A percentile compares a stretch with the other conserved stretches of the same genome.
These are phyloP conservation scores for Cydia splendana DNA, from an alignment of 1,140 invertebrate species.

Conservation along the genomic window DNA sequence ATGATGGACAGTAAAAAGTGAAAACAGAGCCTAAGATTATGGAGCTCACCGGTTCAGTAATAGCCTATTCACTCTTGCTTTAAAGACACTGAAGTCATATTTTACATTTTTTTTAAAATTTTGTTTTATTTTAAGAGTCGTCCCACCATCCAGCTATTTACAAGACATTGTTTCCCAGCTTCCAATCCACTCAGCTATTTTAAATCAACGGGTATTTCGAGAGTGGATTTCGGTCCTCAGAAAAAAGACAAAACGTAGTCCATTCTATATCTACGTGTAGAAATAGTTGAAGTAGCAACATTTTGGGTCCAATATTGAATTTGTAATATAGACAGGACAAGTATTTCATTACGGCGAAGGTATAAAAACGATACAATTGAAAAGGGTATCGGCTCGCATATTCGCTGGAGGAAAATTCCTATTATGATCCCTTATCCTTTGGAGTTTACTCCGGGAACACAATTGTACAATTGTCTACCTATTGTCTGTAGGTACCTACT, in stretches of 20 bases:
- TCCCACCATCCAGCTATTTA: background rate
- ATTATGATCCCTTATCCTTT: slow-evolving; percentile 75
- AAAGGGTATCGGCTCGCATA: slow-evolving; percentile 76
- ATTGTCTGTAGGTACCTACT: background rate
- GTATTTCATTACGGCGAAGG: slow-evolving; percentile 76
- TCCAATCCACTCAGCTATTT: slow-evolving; percentile 29
- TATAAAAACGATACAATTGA: slow-evolving; percentile 78
- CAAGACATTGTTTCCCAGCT: slow-evolving; percentile 10
- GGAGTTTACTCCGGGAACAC: slow-evolving; percentile 61
- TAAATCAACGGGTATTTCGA: slow-evolving; percentile 21
- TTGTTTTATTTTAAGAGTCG: background rate
- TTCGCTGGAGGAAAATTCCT: slow-evolving; percentile 72
- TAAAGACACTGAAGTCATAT: too few relatives aligned
- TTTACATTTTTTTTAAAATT: too few relatives aligned
- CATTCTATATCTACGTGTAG: background rate
- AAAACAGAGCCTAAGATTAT: too few relatives aligned
- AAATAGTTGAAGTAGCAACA: slow-evolving; percentile 32
- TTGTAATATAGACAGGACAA: slow-evolving; percentile 33
- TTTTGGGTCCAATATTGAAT: slow-evolving; percentile 28
- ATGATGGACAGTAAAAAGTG: too few relatives aligned
- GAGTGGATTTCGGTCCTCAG: background rate
- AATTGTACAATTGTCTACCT: slow-evolving; percentile 7
- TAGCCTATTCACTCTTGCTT: too few relatives aligned
- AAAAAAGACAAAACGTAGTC: slow-evolving; percentile 23
- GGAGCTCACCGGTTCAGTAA: too few relatives aligned